Base-by-base conservation (phyloP, 30 jellyfish, hydroid and myxozoan genomes). In the Aurelia sp. region DNA sequence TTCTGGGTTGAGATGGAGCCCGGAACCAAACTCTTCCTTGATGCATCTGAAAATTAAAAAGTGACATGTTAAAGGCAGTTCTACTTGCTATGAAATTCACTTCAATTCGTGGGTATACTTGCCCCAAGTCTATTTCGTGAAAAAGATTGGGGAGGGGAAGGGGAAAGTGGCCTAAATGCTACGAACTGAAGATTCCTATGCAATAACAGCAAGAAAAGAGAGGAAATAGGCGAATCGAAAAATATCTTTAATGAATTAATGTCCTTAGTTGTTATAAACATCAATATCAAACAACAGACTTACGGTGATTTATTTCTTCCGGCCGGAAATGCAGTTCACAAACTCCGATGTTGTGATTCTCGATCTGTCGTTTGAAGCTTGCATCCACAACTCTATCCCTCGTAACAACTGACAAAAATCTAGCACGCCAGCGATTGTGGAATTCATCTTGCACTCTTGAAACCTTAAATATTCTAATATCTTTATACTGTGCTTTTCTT, bases 281-380 rank as follows among this genome's bases (percentile, higher is more conserved):
- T 51, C 35, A 66, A 81, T 20, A 44, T 33, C n/a, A 81, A 64
- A 68, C 15, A 68, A 63, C 48, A 48, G 24, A 81, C 91, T 79
- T 64, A 79, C 81, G 81, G 44, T 62, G 81, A 79, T 9, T 79
- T 13, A 61, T 64, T 67, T 81, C 83, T 67, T 81, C 91, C 1
- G 91, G 91, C 72, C n/a, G 55, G 84, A 81, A 81, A 52, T 81
- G 91, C 72, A 65, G 81, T 57, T 81, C 82, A 58, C 91, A 76
- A 60, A 76, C 88, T 76, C 63, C 31, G n/a, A 60, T 55, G 62
- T 76, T 67, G 17, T 81, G 47, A 41, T 51, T 81, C 24, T 64
- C 75, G 19, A 65, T 81, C 57, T 81, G 91, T 40, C 72, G 47
- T 67, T 52, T 31, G 57, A 81, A 76, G 81, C 91, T 81, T 17